A percentile compares a stretch with the other conserved stretches of the same genome.
Conservation (phyloP, 2,797 vertebrate species). For the Danio tinwini region DNA sequence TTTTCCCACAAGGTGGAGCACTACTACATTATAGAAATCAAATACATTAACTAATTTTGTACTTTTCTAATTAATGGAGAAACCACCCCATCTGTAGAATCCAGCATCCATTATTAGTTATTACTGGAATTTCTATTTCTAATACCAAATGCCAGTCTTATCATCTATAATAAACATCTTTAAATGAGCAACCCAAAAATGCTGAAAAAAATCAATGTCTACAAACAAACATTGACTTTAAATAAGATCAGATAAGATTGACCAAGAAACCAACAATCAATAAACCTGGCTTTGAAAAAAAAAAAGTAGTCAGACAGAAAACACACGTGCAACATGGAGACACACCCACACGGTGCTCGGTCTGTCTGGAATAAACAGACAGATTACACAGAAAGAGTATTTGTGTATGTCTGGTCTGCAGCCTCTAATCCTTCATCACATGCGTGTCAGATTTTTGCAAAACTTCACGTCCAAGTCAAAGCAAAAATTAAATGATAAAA, state of each 20-base stretch:
- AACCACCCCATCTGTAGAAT: neutral
- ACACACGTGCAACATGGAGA: neutral
- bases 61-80: neutral
- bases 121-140: neutral
- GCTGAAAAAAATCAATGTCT: no score
- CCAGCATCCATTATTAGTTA: neutral
- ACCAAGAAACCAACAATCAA: no score
- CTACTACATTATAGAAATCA: neutral
- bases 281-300: no score
- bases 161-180: neutral
- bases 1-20: constrained; percentile 6
- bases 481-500: constrained; percentile 42
- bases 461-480: constrained; percentile 20
- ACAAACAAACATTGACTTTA: no score
- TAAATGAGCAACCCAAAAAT: no score
- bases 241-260: no score
- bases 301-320: neutral
- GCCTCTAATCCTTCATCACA: constrained; percentile 42
- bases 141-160: neutral
- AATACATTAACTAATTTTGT: neutral
- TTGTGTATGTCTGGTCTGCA: constrained; percentile 50
- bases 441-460: constrained; percentile 31
- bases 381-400: constrained; percentile 43
- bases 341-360: neutral
- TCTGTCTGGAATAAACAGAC: constrained; percentile 23